A percentile compares a stretch with the other conserved stretches of the same genome.
These are phyloP conservation scores for Zosterops pallidus DNA, from an alignment of 2,113 vertebrate genomes.

Conservation along the genomic window DNA sequence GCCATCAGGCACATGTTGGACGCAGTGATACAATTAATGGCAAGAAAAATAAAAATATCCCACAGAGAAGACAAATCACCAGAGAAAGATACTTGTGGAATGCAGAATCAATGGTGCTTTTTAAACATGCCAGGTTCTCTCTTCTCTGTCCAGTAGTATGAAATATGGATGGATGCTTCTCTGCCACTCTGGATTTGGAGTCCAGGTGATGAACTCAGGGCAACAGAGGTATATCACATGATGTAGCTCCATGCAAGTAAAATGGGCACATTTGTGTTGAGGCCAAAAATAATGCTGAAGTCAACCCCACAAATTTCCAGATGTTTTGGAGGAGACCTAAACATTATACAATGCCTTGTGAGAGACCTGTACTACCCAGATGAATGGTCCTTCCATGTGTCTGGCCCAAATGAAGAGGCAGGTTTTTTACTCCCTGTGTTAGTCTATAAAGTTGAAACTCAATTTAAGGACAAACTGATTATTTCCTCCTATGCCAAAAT, in stretches of 20 bases:
- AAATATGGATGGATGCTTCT: not conserved
- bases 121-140: rapidly evolving
- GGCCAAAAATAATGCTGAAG: not conserved
- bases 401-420: not conserved
- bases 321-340: not conserved
- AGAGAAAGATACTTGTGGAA: not conserved
- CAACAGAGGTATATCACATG: not conserved
- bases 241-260: not conserved
- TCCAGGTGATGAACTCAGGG: not conserved
- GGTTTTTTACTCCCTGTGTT: not conserved
- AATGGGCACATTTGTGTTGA: not conserved
- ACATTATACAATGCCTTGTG: not conserved
- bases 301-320: not conserved
- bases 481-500: not conserved
- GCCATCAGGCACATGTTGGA: not conserved
- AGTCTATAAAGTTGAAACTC: not conserved
- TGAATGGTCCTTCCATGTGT: not conserved
- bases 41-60: not conserved
- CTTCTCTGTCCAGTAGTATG: not conserved
- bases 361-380: not conserved
- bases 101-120: not conserved
- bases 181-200: not conserved
- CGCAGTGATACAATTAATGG: not conserved
- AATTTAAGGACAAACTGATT: not conserved
- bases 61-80: not conserved